Conservation (phyloP, 1,140 invertebrate genomes). For the Hylyphantes graminicola region DNA sequence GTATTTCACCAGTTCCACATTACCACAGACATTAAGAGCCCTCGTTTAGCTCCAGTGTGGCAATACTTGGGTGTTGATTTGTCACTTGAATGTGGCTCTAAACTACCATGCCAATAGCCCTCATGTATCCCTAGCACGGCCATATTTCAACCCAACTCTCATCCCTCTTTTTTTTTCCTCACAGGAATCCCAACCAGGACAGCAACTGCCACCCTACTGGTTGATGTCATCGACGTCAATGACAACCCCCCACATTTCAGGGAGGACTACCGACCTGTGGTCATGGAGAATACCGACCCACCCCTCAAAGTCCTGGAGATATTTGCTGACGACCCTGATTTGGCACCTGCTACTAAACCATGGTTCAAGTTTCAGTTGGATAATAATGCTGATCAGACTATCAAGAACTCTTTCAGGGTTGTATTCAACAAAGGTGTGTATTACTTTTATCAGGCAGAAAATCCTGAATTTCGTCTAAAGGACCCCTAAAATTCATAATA, state of each 20-base stretch:
- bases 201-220: slow-evolving; percentile 92
- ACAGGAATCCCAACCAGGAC: slow-evolving; percentile 83
- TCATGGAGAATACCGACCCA: slow-evolving; percentile 85
- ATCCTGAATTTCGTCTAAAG: too few relatives aligned
- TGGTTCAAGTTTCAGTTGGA: slow-evolving; percentile 94
- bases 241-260: slow-evolving; percentile 78
- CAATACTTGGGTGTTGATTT: too few relatives aligned
- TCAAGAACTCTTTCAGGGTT: slow-evolving; percentile 91
- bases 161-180: neutral
- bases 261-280: slow-evolving; percentile 89
- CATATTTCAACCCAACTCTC: neutral
- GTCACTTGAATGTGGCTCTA: too few relatives aligned
- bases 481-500: too few relatives aligned
- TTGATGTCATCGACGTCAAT: slow-evolving; percentile 96
- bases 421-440: slow-evolving; percentile 45
- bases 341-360: slow-evolving; percentile 93
- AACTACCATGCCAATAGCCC: neutral
- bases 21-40: too few relatives aligned
- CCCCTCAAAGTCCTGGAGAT: slow-evolving; percentile 93
- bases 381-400: slow-evolving; percentile 90
- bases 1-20: too few relatives aligned
- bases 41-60: too few relatives aligned
- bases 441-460: too few relatives aligned
- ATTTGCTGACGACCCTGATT: slow-evolving; percentile 92
- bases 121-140: neutral